Evolutionary conservation across 2,797 vertebrate genomes (phyloP).

Genomic region (Mormyrops boulengeri): DNA sequence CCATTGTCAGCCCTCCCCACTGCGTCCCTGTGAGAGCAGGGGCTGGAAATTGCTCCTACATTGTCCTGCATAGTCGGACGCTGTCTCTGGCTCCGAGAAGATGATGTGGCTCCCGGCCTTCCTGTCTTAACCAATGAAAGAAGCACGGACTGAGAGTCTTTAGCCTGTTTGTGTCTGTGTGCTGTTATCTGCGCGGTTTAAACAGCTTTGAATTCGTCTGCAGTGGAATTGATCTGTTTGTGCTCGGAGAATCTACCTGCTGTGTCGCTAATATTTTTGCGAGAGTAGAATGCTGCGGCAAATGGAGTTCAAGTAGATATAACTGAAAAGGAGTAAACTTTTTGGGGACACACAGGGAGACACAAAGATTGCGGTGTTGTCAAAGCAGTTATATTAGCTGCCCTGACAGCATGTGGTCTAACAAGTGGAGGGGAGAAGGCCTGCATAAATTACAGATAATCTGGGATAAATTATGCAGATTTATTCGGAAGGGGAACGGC

Average conservation of each 20-base stretch:
- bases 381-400: slow-evolving; percentile 52
- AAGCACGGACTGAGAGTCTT: background rate
- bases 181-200: background rate
- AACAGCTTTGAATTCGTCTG: background rate
- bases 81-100: background rate
- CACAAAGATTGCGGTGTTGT: slow-evolving; percentile 40
- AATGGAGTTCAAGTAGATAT: background rate
- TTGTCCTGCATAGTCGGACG: background rate
- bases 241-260: background rate
- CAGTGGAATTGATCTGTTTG: background rate
- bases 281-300: background rate
- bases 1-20: background rate
- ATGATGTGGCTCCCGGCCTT: background rate
- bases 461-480: slow-evolving; percentile 67
- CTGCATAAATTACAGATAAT: slow-evolving; percentile 72
- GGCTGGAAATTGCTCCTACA: background rate
- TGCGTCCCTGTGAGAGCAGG: background rate
- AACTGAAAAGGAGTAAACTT: background rate
- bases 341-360: background rate
- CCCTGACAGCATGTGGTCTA: slow-evolving; percentile 54
- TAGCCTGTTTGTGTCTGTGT: background rate
- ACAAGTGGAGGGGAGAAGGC: slow-evolving; percentile 59
- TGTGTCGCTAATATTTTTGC: background rate
- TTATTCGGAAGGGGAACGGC: slow-evolving; percentile 50
- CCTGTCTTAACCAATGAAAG: background rate